Evolutionary conservation across 2,888 invertebrate genomes (phyloP).

Genomic region (Celastrina argiolus): DNA sequence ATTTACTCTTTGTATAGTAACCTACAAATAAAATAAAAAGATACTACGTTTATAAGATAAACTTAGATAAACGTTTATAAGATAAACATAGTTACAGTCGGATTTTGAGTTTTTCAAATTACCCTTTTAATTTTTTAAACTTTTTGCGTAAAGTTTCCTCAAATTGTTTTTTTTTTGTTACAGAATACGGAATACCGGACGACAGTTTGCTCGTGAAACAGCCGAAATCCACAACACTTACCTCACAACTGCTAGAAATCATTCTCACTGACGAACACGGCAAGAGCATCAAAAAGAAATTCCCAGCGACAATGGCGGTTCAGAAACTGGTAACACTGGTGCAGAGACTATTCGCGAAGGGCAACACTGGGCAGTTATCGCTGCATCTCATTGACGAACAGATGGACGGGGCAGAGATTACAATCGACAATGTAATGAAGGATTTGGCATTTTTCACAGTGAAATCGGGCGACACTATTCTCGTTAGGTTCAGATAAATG

Average conservation of each 20-base stretch:
- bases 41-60: too few relatives aligned
- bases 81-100: too few relatives aligned
- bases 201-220: conserved; percentile 81
- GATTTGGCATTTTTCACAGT: conserved; percentile 90
- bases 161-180: conserved; percentile 33
- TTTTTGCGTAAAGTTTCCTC: too few relatives aligned
- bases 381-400: conserved; percentile 76
- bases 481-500: conserved; percentile 80
- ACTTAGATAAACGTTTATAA: too few relatives aligned
- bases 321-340: conserved; percentile 89
- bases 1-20: too few relatives aligned
- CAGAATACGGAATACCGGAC: conserved; percentile 91
- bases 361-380: conserved; percentile 55
- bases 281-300: conserved; percentile 82
- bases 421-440: conserved; percentile 88
- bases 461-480: conserved; percentile 88
- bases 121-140: too few relatives aligned
- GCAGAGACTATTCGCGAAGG: conserved; percentile 83
- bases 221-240: conserved; percentile 77
- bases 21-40: too few relatives aligned
- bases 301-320: conserved; percentile 87
- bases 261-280: conserved; percentile 74
- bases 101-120: too few relatives aligned
- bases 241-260: conserved; percentile 82
- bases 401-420: conserved; percentile 82